These are phyloP conservation scores for Monopterus albus DNA, from an alignment of 2,113 vertebrate species.

Conservation along the genomic window DNA sequence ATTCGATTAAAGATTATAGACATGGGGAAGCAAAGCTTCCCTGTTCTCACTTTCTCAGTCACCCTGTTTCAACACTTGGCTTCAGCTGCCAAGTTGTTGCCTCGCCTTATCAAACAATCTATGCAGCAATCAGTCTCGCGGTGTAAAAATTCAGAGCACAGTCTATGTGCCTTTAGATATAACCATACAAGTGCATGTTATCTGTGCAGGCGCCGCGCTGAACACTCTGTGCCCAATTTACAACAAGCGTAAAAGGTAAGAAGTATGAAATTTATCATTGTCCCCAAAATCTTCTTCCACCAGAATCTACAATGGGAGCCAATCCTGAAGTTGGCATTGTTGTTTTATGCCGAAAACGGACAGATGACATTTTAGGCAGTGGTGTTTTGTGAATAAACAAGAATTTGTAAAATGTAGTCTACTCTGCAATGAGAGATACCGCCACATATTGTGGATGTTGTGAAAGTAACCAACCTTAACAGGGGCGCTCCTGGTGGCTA, in stretches of 20 bases:
- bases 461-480: conserved; percentile 84
- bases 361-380: too few species aligned
- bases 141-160: background rate
- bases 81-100: conserved; percentile 26
- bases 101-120: conserved; percentile 10
- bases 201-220: conserved; percentile 17
- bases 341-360: too few species aligned
- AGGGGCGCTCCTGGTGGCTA: conserved; percentile 84
- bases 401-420: too few species aligned
- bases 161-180: conserved; percentile 9
- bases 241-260: conserved; percentile 18
- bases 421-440: background rate
- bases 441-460: background rate
- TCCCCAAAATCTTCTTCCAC: background rate
- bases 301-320: background rate
- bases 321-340: conserved; percentile 22
- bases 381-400: too few species aligned
- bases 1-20: background rate
- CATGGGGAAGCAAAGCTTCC: background rate
- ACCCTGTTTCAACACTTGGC: conserved; percentile 16
- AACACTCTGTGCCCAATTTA: conserved; percentile 32
- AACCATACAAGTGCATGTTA: conserved; percentile 2
- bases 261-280: background rate
- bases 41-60: background rate
- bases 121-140: conserved; percentile 2